A percentile compares a stretch with the other conserved stretches of the same genome.
These are phyloP conservation scores for Crotalus horridus DNA, from an alignment of 2,113 vertebrate species.

Conservation along the genomic window DNA sequence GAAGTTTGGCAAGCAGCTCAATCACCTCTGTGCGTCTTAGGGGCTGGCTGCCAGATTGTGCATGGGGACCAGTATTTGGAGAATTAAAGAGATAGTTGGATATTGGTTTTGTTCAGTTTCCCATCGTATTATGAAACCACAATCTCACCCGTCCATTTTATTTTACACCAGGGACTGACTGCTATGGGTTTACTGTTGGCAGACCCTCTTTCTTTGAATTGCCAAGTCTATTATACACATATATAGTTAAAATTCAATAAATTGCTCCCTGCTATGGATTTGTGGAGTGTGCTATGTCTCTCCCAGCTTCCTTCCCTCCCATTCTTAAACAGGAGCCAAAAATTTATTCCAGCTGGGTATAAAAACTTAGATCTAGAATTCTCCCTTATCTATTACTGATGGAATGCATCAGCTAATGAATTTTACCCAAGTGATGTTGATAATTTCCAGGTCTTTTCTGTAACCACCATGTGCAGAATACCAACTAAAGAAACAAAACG, in stretches of 20 bases:
- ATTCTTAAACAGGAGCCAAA: slow-evolving; percentile 18
- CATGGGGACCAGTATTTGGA: slow-evolving; percentile 20
- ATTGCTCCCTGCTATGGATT: slow-evolving; percentile 2
- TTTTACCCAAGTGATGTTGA: slow-evolving; percentile 14
- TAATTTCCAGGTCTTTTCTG: neutral
- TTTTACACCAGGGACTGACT: slow-evolving; percentile 40
- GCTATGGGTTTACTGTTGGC: slow-evolving; percentile 39
- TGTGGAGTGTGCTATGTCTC: neutral
- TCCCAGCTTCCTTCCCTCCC: slow-evolving; percentile 20
- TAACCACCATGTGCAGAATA: neutral
- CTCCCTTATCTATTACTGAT: neutral
- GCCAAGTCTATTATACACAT: slow-evolving; percentile 34
- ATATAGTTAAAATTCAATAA: slow-evolving; percentile 29
- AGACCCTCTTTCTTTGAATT: neutral
- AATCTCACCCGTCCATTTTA: slow-evolving; percentile 22
- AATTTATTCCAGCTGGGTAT: neutral
- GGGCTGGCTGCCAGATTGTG: slow-evolving; percentile 19
- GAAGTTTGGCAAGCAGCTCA: slow-evolving; percentile 20
- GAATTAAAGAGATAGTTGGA: slow-evolving; percentile 28
- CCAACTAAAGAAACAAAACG: neutral
- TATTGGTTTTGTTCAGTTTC: slow-evolving; percentile 23
- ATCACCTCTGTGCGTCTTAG: slow-evolving; percentile 36
- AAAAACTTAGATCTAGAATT: neutral
- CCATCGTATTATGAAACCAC: slow-evolving; percentile 22
- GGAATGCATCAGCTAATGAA: slow-evolving; percentile 27